Percentiles rank a stretch among this genome's conserved stretches.
Conservation (phyloP, 37 sponge, comb jelly and placozoan species). For the Cladorhizidae sp. region DNA sequence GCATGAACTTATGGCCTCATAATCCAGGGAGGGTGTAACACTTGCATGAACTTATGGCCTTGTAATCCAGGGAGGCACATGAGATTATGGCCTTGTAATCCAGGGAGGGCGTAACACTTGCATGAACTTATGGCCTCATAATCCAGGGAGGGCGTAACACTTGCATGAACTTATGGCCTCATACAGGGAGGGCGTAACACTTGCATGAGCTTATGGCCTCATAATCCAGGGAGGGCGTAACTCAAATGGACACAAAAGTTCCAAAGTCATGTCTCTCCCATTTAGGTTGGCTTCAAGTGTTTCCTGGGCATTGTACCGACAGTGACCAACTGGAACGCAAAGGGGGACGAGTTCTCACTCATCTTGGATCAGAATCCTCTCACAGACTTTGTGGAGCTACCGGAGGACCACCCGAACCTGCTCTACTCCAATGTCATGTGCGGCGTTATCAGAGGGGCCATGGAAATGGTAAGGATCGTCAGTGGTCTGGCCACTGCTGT, state of each 20-base stretch:
- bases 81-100: no score
- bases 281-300: constrained; percentile 90
- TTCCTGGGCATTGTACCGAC: constrained; percentile 89
- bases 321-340: constrained; percentile 88
- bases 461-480: constrained; percentile 85
- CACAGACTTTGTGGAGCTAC: constrained; percentile 96
- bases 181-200: no score
- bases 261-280: not conserved
- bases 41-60: no score
- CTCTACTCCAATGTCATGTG: constrained; percentile 94
- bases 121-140: no score
- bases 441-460: constrained; percentile 93
- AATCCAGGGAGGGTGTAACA: no score
- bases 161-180: no score
- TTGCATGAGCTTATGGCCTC: no score
- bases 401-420: constrained; percentile 72
- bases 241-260: not conserved
- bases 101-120: no score
- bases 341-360: constrained; percentile 83
- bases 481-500: no score
- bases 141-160: no score
- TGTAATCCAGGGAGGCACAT: no score
- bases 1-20: no score
- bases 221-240: not conserved
- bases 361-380: constrained; percentile 93